A percentile compares a stretch with the other conserved stretches of the same genome.
These are phyloP conservation scores for Hiodon alosoides DNA, from an alignment of 2,113 vertebrate species.

Conservation along the genomic window DNA sequence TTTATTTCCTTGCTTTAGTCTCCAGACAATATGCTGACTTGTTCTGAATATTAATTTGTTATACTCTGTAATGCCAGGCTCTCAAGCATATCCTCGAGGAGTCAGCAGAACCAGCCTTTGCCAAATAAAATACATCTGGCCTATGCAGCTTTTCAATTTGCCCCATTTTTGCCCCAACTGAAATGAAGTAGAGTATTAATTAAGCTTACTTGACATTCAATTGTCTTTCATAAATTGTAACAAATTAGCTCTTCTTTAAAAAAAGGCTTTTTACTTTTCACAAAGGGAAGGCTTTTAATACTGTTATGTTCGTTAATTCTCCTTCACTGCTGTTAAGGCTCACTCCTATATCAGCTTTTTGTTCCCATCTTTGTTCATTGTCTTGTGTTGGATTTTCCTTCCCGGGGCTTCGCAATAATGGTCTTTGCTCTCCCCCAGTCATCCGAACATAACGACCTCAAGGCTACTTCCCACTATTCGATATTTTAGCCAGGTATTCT, in stretches of 20 bases:
- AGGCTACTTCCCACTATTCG: neutral
- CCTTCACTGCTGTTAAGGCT: neutral
- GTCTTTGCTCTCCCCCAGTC: neutral
- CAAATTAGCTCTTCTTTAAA: neutral
- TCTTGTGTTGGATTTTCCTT: neutral
- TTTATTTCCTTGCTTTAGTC: neutral
- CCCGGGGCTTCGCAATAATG: neutral
- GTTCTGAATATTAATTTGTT: constrained; percentile 19
- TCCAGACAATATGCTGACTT: neutral
- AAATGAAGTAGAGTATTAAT: neutral
- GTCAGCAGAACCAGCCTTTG: constrained; percentile 6
- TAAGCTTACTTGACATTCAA: neutral
- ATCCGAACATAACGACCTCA: neutral
- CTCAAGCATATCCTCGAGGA: neutral
- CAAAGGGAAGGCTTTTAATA: neutral
- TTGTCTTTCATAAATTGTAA: neutral
- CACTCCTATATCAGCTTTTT: too few species aligned
- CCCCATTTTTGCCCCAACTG: neutral
- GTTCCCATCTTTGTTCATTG: neutral
- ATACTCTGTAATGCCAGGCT: constrained; percentile 3
- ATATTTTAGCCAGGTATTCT: constrained; percentile 10
- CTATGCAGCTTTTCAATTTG: neutral
- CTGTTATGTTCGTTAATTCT: neutral
- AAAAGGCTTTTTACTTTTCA: neutral
- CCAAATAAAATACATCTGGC: neutral